These are phyloP conservation scores for Xenopus borealis DNA, from an alignment of 2,113 vertebrate species.

Conservation along the genomic window DNA sequence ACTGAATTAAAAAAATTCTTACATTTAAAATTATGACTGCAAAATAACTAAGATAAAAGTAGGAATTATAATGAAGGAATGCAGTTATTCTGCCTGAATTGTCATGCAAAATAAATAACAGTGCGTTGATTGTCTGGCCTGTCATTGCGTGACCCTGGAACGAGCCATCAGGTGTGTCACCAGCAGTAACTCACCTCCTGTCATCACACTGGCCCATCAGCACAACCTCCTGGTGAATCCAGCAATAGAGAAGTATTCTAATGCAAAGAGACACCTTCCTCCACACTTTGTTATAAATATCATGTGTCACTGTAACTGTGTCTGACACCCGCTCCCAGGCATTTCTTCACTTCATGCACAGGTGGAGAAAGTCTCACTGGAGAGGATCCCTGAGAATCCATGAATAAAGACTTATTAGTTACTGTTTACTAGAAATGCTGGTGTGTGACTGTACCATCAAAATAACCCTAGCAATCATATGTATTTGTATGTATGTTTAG, in stretches of 20 bases:
- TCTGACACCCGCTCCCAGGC: slow-evolving; percentile 39
- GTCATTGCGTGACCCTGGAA: neutral
- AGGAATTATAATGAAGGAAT: too few species aligned
- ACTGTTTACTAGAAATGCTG: neutral
- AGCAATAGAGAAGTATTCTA: neutral
- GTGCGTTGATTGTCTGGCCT: too few species aligned
- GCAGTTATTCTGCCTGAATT: too few species aligned
- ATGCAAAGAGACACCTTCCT: slow-evolving; percentile 30
- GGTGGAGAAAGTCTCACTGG: slow-evolving; percentile 2
- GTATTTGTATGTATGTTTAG: too few species aligned
- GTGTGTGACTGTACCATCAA: neutral
- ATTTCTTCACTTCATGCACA: slow-evolving; percentile 36
- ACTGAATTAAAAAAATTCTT: too few species aligned
- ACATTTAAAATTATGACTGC: too few species aligned
- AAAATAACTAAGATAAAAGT: too few species aligned
- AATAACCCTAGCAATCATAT: neutral
- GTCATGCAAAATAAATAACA: too few species aligned
- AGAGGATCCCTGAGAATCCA: neutral
- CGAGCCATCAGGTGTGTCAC: slow-evolving; percentile 3
- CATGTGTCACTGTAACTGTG: slow-evolving; percentile 40
- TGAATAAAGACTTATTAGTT: slow-evolving; percentile 12
- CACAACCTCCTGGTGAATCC: slow-evolving; percentile 13
- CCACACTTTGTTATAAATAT: slow-evolving; percentile 39
- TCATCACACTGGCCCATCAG: too few species aligned
- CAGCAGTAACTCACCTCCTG: neutral